Base-by-base conservation (phyloP, 2,113 vertebrate species). In the Clinocottus analis region DNA sequence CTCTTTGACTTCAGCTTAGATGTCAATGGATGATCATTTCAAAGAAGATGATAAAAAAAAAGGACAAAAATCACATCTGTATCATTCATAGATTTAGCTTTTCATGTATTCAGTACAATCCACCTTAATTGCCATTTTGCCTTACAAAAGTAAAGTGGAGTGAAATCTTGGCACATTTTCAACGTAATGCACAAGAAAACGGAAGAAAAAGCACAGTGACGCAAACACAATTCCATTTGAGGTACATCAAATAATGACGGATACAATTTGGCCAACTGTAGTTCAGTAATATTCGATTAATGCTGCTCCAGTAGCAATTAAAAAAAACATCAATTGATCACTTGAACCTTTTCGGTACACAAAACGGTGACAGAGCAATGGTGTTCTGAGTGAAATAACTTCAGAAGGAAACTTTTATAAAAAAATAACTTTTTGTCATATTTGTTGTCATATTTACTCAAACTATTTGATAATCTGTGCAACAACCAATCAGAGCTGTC, bases 1-100 rank as follows among this genome's bases (percentile, higher is more conserved):
- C 83, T 70, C 88, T 82, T 89, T 89, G 83, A 89, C 80, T 89
- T 71, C 69, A 76, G 79, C 79, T 72, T 62, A 64, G 51, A 81
- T 77, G 82, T 87, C 85, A 81, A 83, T 85, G 69, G 53, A 77
- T 45, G 74, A 87, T 86, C 80, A 51, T 85, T 78, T 89, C 78
- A 88, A 75, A 91, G 76, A 79, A 29, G 69, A 75, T 63, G 56
- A 77, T 77, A 61, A 75, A 79, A 83, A 80, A 72, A 86, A 82
- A 72, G 53, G 61, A 85, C 67, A 79, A 70, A 47, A 85, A 69
- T 86, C 60, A 70, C 31, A 72, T 70, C 69, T 69, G 58, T 83
- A 65, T 82, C 69, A 39, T 78, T 84, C 62, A 74, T 55, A 35
- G 85, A 35, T 72, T 86, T 66, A 33, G 74, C 45, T 83, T 83